Conservation (phyloP, 2,113 vertebrate species). For the Ia io region DNA sequence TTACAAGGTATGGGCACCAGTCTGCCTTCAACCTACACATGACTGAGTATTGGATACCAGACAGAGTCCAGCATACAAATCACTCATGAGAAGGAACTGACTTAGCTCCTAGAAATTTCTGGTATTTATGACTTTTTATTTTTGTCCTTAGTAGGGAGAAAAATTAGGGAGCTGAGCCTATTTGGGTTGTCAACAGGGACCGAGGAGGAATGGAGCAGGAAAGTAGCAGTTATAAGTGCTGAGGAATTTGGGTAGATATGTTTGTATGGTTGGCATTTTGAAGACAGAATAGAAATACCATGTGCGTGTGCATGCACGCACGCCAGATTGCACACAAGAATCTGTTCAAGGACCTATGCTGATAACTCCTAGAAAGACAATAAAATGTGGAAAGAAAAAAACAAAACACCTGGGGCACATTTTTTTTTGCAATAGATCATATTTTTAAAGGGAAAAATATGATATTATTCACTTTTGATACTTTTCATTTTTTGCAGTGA, state of each 20-base stretch:
- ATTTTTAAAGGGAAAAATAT: constrained; percentile 18
- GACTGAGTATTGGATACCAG: background rate
- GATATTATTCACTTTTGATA: background rate
- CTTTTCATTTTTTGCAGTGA: background rate
- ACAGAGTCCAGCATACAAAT: background rate
- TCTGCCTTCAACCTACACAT: background rate
- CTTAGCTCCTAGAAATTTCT: constrained; percentile 54
- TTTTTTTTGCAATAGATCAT: background rate
- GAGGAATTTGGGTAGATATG: constrained; percentile 13
- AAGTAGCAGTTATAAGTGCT: constrained; percentile 3
- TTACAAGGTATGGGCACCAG: background rate
- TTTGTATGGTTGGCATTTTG: background rate
- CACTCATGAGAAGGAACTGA: constrained; percentile 35
- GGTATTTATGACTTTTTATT: constrained; percentile 66
- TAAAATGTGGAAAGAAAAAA: background rate
- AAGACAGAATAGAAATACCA: background rate
- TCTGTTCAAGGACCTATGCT: background rate
- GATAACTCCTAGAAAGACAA: constrained; percentile 14
- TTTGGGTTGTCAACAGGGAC: constrained; percentile 34
- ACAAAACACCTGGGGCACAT: background rate
- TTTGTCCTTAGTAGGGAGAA: constrained; percentile 58
- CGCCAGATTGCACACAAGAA: background rate
- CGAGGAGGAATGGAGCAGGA: background rate
- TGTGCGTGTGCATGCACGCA: background rate
- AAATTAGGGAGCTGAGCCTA: constrained; percentile 43